A percentile compares a stretch with the other conserved stretches of the same genome.
Evolutionary conservation across 1,140 invertebrate genomes (phyloP).

Genomic region (Diprion similis): DNA sequence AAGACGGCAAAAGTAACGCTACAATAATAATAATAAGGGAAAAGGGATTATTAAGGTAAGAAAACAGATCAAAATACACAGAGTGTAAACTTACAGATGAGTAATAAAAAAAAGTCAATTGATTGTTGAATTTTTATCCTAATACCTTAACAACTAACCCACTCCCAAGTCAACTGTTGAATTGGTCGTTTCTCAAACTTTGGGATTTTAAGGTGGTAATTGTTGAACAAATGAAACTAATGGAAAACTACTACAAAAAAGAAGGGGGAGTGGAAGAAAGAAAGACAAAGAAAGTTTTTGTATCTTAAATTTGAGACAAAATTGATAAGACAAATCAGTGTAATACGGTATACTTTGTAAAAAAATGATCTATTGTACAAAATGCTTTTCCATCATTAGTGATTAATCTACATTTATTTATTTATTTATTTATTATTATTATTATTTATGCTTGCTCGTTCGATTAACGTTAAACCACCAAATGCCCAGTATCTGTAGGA

Average conservation of each 20-base stretch:
- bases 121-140: background rate
- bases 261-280: background rate
- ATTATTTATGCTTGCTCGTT: slow-evolving; percentile 42
- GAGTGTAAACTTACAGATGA: background rate
- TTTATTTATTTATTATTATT: slow-evolving; percentile 38
- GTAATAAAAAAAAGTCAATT: background rate
- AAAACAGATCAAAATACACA: background rate
- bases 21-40: slow-evolving; percentile 33
- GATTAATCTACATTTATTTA: slow-evolving; percentile 33
- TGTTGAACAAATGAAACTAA: background rate
- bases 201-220: background rate
- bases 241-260: background rate
- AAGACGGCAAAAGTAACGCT: slow-evolving; percentile 41
- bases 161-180: slow-evolving; percentile 9
- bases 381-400: slow-evolving; percentile 32
- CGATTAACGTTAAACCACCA: slow-evolving; percentile 32
- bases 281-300: background rate
- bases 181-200: slow-evolving; percentile 2
- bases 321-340: slow-evolving; percentile 17
- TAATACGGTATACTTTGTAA: slow-evolving; percentile 25
- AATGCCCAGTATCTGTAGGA: slow-evolving; percentile 42
- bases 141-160: background rate
- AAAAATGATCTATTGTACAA: slow-evolving; percentile 32
- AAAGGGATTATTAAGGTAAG: background rate
- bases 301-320: slow-evolving; percentile 13